Evolutionary conservation across 2,797 vertebrate species (phyloP).

Genomic region (Tenualosa ilisha): DNA sequence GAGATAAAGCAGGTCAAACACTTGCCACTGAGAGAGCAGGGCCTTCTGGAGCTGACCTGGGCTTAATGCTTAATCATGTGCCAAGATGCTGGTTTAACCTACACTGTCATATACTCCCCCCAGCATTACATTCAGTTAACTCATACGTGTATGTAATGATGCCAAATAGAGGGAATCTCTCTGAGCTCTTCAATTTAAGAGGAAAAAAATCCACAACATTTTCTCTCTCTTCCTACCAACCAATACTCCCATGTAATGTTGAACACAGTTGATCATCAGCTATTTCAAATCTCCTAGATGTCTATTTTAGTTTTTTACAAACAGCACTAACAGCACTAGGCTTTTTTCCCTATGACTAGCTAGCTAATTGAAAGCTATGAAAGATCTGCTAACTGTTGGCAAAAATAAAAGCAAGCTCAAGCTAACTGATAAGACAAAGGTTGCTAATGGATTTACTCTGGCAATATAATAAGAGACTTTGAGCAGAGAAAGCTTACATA

Average conservation of each 20-base stretch:
- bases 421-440: background rate
- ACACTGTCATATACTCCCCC: background rate
- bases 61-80: background rate
- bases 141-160: no score
- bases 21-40: background rate
- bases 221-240: background rate
- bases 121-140: no score
- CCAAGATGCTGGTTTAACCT: background rate
- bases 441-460: background rate
- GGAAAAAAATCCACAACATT: no score
- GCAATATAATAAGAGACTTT: background rate
- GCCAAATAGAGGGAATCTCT: background rate
- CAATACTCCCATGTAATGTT: background rate
- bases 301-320: background rate
- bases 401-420: background rate
- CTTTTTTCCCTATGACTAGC: background rate
- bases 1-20: slow-evolving; percentile 20
- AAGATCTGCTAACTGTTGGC: background rate
- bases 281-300: background rate
- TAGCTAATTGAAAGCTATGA: background rate
- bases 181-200: background rate
- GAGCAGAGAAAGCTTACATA: background rate
- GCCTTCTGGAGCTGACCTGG: background rate
- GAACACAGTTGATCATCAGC: background rate
- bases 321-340: background rate